These are phyloP conservation scores for Enteromius viviparus DNA, from an alignment of 2,797 vertebrate genomes.

Conservation along the genomic window DNA sequence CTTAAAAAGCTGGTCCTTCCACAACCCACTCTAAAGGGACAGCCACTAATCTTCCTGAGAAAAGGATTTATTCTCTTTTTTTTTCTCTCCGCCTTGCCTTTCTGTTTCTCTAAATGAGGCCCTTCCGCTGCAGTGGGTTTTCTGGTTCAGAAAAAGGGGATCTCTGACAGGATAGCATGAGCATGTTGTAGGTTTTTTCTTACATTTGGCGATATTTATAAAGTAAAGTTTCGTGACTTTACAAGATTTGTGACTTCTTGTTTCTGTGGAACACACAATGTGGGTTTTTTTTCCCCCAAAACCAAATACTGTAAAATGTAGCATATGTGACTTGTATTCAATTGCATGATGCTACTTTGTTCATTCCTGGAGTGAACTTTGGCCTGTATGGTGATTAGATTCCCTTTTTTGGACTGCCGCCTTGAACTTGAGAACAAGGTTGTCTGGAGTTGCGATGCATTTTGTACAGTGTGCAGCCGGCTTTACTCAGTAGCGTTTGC, in stretches of 20 bases:
- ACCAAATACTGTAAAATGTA: neutral
- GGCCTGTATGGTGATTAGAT: neutral
- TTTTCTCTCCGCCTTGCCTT: slow-evolving; percentile 67
- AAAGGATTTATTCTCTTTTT: slow-evolving; percentile 69
- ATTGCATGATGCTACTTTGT: neutral
- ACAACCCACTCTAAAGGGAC: slow-evolving; percentile 75
- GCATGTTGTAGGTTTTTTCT: slow-evolving; percentile 53
- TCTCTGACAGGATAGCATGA: slow-evolving; percentile 65
- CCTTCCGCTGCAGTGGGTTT: slow-evolving; percentile 72
- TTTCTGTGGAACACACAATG: neutral
- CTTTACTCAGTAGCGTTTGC: too few relatives aligned
- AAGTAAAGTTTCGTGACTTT: neutral
- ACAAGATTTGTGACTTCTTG: neutral
- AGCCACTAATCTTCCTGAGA: slow-evolving; percentile 85
- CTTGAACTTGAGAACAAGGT: neutral
- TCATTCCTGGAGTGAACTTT: neutral
- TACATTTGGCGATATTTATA: neutral
- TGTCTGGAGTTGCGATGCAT: neutral
- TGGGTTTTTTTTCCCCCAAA: neutral
- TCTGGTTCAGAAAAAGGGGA: slow-evolving; percentile 62
- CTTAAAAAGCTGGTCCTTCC: slow-evolving; percentile 69
- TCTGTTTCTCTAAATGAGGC: slow-evolving; percentile 77
- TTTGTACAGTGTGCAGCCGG: neutral
- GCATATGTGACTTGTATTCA: neutral
- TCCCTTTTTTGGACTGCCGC: neutral